Evolutionary conservation across 2,113 vertebrate genomes (phyloP), one percentile per base, ranked within the genome.

Genomic region (Brachionichthys hirsutus): DNA sequence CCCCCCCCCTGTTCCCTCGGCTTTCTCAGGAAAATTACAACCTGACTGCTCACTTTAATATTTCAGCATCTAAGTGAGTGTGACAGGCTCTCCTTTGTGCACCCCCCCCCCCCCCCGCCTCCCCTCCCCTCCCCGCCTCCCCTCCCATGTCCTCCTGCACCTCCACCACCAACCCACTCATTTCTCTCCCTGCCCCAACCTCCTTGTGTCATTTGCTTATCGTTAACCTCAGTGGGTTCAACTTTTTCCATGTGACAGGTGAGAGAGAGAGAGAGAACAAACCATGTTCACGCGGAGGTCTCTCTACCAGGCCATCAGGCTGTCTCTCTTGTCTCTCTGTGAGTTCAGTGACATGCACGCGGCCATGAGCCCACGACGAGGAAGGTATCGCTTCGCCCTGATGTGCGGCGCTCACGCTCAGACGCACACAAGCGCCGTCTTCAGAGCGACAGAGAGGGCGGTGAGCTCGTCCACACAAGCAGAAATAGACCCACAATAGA

Each of bases 21-120:
- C 86, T 89, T 90, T 88, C 88, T 85, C 80, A 70, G 83, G 90
- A 88, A 92, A 92, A 92, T 92, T 91, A 92, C 84, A 91, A 91
- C 90, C 89, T 91, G 89, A 89, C 89, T 91, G 85, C 77, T 84
- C 87, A 88, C 89, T 89, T 90, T 90, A 89, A 90, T 92, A 91
- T 90, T 91, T 91, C 87, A 90, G 81, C 89, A 83, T 89, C 82
- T 90, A 91, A 90, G 86, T 87, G 85, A 90, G 82, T 89, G 87
- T 91, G 89, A 92, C 91, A 91, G 89, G 63, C 85, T 86, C 85
- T 91, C 80, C 82, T 91, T 90, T 89, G 85, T 87, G 82, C 36
- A 1, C 41, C 59, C 30, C 42, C 36, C 53, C 44, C 64, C 7
- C 45, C 44, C 8, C n/a, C n/a, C n/a, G n/a, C n/a, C n/a, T n/a